Base-by-base conservation (phyloP, 2,797 vertebrate species). In the Lemur catta region DNA sequence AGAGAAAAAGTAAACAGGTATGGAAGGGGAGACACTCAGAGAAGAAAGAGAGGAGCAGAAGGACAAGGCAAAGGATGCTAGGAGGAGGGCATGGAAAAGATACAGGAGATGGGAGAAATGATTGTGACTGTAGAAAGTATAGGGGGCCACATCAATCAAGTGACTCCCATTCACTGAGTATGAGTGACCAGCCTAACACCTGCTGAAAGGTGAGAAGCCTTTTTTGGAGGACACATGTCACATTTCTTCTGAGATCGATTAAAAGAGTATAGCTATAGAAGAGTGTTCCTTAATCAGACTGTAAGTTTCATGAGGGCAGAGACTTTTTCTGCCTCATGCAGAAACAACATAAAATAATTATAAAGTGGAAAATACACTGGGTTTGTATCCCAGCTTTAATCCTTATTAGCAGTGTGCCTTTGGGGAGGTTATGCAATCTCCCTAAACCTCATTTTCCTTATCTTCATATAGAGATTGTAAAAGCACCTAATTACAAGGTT, bases 381-480 rank as follows among this genome's bases (percentile, higher is more conserved):
- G 14, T 28, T 17, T 86, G 20, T 20, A 52, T 61, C 30, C 48
- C 30, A 35, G n/a, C 8, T 90, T 82, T 69, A 26, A 74, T 50
- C 63, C 18, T 74, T n/a, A 46, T 13, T 33, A 79, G 24, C 28
- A 28, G 20, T 81, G 18, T 80, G 69, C 35, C 46, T 6, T 41
- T 74, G 12, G 57, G n/a, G 13, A 93, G 79, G 8, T 65, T 71
- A 55, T 38, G 38, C 59, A 48, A 20, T 8, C 17, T 84, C 28
- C 48, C 43, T 63, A 50, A 88, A 20, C 15, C 24, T 61, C 17
- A 72, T 28, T 92, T 65, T 7, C 14, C 30, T 89, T 86, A 46
- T 55, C n/a, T 75, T 92, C 61, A 22, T 33, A n/a, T n/a, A 72
- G 7, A 90, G 61, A 79, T 88, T 90, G 38, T 67, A 90, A 96